Base-by-base conservation (phyloP, 2,113 vertebrate genomes). In the Calidris pygmaea region DNA sequence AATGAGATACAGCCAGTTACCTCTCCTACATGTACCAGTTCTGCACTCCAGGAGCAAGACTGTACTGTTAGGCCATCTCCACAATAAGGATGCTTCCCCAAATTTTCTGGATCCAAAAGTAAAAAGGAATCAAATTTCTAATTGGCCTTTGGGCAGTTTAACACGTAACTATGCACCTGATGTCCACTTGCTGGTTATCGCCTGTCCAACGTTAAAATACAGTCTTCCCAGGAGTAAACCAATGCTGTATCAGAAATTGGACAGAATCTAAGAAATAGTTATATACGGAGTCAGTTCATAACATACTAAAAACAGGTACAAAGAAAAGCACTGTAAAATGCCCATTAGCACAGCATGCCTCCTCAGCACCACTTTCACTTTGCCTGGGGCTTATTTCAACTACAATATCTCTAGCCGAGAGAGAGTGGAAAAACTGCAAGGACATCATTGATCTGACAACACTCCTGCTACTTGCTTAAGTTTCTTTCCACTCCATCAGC, bases 401-500 rank as follows among this genome's bases (percentile, higher is more conserved):
- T 14, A 10, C 58, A 24, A 0, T 10, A 21, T 39, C 73, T 68
- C 82, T 22, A 47, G 21, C 73, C 73, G 55, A 66, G 1, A 45
- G 17, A 78, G 22, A 52, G 23, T 2, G 30, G 29, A 9, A 94
- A 95, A 95, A 41, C 63, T 70, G 77, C 89, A 89, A 91, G 72
- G 90, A 59, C 77, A 47, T 72, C 72, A 79, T 5, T 55, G 94
- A 93, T 93, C 90, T 90, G 75, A 93, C 80, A 92, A 63, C 67
- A 24, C 22, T 70, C n/a, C 70, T 34, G 65, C n/a, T 79, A 60
- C 76, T 96, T 34, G 66, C 60, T 90, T 37, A 23, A 79, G 55
- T 65, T 89, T 70, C 67, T 81, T 96, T 87, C 56, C 59, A 50
- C 56, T 88, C 89, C 60, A 71, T 88, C 93, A 95, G 77, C 83